Evolutionary conservation across 2,113 vertebrate species (phyloP).

Genomic region (Oreochromis spilurus): DNA sequence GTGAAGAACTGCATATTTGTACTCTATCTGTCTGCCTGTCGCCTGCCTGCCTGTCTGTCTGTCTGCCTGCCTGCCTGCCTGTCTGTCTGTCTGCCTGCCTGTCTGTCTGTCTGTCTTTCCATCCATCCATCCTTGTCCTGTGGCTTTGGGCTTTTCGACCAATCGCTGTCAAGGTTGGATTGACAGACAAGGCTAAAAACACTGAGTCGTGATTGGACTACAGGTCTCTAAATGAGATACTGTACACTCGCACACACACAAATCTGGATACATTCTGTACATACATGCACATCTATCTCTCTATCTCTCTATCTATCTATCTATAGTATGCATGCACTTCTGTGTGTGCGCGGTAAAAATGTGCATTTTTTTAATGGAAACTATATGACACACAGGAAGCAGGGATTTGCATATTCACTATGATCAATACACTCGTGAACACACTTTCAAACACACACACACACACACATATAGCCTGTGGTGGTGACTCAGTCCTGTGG

Average conservation of each 20-base stretch:
- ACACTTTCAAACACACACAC: not conserved
- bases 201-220: constrained; percentile 34
- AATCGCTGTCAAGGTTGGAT: constrained; percentile 13
- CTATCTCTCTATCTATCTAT: not conserved
- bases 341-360: not conserved
- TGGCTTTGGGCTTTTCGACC: constrained; percentile 26
- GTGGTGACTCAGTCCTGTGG: constrained; percentile 61
- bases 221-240: constrained; percentile 1
- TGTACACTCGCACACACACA: not conserved
- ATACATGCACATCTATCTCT: not conserved
- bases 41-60: accelerated
- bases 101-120: not conserved
- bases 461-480: constrained; percentile 37
- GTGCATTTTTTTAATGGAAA: not conserved
- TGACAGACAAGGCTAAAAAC: constrained; percentile 13
- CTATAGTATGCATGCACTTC: not conserved
- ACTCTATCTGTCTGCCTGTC: not conserved
- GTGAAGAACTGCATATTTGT: not conserved
- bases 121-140: not conserved
- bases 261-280: not conserved
- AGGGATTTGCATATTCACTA: not conserved
- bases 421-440: constrained; percentile 5
- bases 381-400: not conserved
- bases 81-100: not conserved
- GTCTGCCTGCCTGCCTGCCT: not conserved